Evolutionary conservation across 2,888 invertebrate genomes (phyloP), one percentile per base, ranked within the genome.

Genomic region (Nomada ferruginata): DNA sequence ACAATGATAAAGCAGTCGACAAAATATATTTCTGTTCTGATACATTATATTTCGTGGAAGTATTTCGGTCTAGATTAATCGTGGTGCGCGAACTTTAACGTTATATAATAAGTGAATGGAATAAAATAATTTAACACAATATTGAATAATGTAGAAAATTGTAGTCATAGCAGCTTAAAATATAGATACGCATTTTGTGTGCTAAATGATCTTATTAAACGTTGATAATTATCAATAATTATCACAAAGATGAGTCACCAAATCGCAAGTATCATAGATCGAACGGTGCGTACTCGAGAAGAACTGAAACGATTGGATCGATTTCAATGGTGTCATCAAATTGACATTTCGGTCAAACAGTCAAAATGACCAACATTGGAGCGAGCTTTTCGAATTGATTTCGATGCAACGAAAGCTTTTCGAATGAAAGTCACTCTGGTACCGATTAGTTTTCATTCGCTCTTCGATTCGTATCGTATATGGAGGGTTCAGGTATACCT

Each of bases 1-100:
- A 53, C 50, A 42, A 66, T 78, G 66, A 71, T 66, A 53, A 78
- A 61, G 78, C 68, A 61, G 55, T 26, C n/a, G 42, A 26, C 59
- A n/a, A n/a, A 20, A 55, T 53, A 66, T 50, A 61, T 66, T 61
- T 66, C 26, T 63, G 18, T 63, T 44, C 29, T 18, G 3, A 23
- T 18, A 7, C 20, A 9, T 3, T 9, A 23, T 60, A 47, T 15
- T 52, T 60, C 44, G 29, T 60, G 11, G 36, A 47, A 66, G 52
- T 65, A 44, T 52, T 53, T 63, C 23, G 53, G 15, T 47, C 47
- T 47, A 47, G 47, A 47, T 13, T 15, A 2, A 47, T 15, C 47
- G 47, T 15, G 11, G 47, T 47, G 47, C 7, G 0, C 5, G 7
- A 36, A 36, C 0, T 7, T 36, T 9, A 7, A 7, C 36, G 36